Percentiles rank a stretch among this genome's conserved stretches.
phyloP scores from a whole-genome alignment of 2,888 invertebrate species.

The Gnatocerus cornutus region DNA sequence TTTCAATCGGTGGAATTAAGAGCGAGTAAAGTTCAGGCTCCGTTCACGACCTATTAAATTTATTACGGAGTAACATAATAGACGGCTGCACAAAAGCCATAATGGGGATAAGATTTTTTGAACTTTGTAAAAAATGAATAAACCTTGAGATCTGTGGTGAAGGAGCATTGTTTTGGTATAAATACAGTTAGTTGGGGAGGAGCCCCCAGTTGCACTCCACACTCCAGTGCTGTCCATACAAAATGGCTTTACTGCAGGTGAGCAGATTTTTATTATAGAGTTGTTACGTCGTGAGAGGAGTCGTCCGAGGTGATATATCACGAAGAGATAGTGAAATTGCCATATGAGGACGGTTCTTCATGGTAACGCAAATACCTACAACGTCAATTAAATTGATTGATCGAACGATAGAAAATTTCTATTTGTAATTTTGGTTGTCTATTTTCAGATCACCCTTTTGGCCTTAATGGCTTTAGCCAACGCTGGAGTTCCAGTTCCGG shows the following conservation, averaged over 20 bases:
- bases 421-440: background rate
- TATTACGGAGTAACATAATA: slow-evolving; percentile 41
- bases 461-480: slow-evolving; percentile 47
- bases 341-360: slow-evolving; percentile 13
- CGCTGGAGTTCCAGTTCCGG: slow-evolving; percentile 47
- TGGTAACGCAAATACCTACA: background rate
- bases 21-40: slow-evolving; percentile 40
- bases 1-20: slow-evolving; percentile 35
- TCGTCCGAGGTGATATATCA: slow-evolving; percentile 52
- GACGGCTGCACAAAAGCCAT: slow-evolving; percentile 11
- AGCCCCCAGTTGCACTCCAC: slow-evolving; percentile 47
- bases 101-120: slow-evolving; percentile 42
- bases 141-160: slow-evolving; percentile 57
- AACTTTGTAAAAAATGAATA: slow-evolving; percentile 29
- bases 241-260: slow-evolving; percentile 54
- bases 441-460: slow-evolving; percentile 48
- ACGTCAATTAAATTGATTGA: slow-evolving; percentile 22
- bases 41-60: slow-evolving; percentile 48
- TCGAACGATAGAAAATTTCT: background rate
- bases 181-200: slow-evolving; percentile 54
- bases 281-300: slow-evolving; percentile 52
- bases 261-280: slow-evolving; percentile 44
- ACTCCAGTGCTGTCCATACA: slow-evolving; percentile 16
- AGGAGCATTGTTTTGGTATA: slow-evolving; percentile 58
- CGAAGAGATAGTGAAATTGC: slow-evolving; percentile 41